Conservation (phyloP, 1,140 invertebrate genomes). For the Tetranychus cinnabarinus region DNA sequence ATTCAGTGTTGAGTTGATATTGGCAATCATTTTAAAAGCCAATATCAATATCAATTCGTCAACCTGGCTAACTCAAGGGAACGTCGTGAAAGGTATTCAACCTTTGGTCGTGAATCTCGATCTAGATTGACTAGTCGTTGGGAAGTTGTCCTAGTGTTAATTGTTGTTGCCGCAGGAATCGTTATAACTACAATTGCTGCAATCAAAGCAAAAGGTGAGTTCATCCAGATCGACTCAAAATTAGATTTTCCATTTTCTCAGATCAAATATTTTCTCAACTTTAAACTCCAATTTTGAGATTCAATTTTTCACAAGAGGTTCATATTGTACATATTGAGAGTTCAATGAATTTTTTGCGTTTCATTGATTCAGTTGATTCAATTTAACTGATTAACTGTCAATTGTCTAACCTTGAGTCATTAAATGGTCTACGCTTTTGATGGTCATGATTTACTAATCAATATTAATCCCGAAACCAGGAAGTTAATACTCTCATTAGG, state of each 20-base stretch:
- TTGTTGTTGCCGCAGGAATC: constrained; percentile 3
- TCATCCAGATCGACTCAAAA: not conserved
- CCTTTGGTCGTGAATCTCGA: not conserved
- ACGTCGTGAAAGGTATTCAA: constrained; percentile 1
- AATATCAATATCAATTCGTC: not conserved
- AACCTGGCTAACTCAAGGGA: not conserved
- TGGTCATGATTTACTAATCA: too few species aligned
- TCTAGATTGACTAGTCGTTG: constrained; percentile 2
- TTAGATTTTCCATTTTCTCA: not conserved
- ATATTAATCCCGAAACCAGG: too few species aligned
- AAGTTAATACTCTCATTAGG: too few species aligned
- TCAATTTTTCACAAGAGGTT: too few species aligned
- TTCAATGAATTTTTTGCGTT: too few species aligned
- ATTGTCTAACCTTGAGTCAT: too few species aligned
- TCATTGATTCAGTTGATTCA: too few species aligned
- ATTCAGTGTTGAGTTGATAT: too few species aligned
- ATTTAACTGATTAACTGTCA: too few species aligned
- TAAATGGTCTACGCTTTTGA: too few species aligned
- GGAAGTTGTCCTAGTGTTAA: constrained; percentile 6
- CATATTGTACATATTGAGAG: too few species aligned
- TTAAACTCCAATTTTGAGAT: not conserved
- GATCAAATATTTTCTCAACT: not conserved
- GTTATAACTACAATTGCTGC: constrained; percentile 6
- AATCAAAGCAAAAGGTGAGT: constrained; percentile 5
- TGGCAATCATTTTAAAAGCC: too few species aligned